phyloP scores from a whole-genome alignment of 2,888 invertebrate species.

The Abrostola triplasia region DNA sequence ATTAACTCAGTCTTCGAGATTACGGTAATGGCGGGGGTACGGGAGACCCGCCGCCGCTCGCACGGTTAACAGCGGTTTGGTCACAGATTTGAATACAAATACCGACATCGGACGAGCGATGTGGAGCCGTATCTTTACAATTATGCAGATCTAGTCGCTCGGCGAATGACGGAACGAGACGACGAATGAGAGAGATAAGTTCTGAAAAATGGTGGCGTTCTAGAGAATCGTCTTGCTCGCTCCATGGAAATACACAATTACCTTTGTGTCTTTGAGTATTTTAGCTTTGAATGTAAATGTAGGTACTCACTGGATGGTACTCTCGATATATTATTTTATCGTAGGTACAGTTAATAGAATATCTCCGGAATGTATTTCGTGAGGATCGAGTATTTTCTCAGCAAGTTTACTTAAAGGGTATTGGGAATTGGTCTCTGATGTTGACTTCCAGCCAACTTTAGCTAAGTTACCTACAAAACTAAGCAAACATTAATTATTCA shows the following conservation, averaged over 20 bases:
- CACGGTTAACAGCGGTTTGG: slow-evolving; percentile 56
- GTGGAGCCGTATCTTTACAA: slow-evolving; percentile 55
- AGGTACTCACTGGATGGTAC: slow-evolving; percentile 16
- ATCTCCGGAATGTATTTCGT: slow-evolving; percentile 22
- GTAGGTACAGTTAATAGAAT: slow-evolving; percentile 18
- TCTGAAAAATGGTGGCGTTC: slow-evolving; percentile 44
- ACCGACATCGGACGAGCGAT: slow-evolving; percentile 52
- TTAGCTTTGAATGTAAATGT: neutral
- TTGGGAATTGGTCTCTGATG: slow-evolving; percentile 7
- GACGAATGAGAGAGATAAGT: slow-evolving; percentile 44
- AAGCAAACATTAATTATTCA: slow-evolving; percentile 27
- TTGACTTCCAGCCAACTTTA: slow-evolving; percentile 4
- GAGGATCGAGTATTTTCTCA: slow-evolving; percentile 2
- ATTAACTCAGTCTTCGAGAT: slow-evolving; percentile 58
- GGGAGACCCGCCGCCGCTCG: slow-evolving; percentile 37
- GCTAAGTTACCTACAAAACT: slow-evolving; percentile 5
- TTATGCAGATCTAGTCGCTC: slow-evolving; percentile 57
- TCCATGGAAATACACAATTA: slow-evolving; percentile 32
- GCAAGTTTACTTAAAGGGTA: slow-evolving; percentile 24
- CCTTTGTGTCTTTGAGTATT: slow-evolving; percentile 10
- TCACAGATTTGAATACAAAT: slow-evolving; percentile 63
- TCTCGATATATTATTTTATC: slow-evolving; percentile 13
- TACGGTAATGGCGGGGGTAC: slow-evolving; percentile 50
- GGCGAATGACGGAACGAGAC: slow-evolving; percentile 44
- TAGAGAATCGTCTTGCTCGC: slow-evolving; percentile 11